Evolutionary conservation across 2,113 vertebrate species (phyloP).

Genomic region (Lophura nycthemera): DNA sequence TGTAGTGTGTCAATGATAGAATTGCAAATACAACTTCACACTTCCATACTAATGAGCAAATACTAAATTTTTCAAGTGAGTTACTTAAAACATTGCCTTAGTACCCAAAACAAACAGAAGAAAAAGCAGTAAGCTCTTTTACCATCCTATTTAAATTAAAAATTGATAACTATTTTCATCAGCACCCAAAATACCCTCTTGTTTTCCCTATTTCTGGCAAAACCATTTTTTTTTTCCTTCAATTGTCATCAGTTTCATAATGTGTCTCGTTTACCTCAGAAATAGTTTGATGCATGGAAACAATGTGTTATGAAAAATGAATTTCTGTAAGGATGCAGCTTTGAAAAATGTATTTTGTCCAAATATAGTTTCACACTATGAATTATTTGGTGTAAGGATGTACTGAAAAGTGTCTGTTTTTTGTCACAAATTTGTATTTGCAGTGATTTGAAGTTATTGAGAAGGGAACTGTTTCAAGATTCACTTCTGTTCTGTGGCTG

Average conservation of each 20-base stretch:
- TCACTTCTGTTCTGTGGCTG: background rate
- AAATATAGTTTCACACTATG: background rate
- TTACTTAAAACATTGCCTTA: background rate
- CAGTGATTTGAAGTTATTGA: background rate
- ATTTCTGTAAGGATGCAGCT: background rate
- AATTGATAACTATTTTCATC: background rate
- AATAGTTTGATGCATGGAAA: background rate
- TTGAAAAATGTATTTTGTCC: background rate
- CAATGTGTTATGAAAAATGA: accelerated
- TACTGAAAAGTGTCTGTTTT: background rate
- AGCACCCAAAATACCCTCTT: background rate
- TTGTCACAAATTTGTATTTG: background rate
- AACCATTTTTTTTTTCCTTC: background rate
- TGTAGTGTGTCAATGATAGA: background rate
- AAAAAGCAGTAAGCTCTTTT: background rate
- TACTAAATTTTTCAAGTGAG: background rate
- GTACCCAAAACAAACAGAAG: background rate
- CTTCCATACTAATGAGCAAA: background rate
- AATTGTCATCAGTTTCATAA: background rate
- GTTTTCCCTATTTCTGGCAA: background rate
- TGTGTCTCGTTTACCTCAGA: background rate
- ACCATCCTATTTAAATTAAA: background rate
- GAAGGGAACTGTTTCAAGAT: background rate
- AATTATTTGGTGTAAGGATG: background rate
- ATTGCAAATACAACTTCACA: background rate